phyloP scores from a whole-genome alignment of 2,797 vertebrate genomes.

The Poecilia wingei region DNA sequence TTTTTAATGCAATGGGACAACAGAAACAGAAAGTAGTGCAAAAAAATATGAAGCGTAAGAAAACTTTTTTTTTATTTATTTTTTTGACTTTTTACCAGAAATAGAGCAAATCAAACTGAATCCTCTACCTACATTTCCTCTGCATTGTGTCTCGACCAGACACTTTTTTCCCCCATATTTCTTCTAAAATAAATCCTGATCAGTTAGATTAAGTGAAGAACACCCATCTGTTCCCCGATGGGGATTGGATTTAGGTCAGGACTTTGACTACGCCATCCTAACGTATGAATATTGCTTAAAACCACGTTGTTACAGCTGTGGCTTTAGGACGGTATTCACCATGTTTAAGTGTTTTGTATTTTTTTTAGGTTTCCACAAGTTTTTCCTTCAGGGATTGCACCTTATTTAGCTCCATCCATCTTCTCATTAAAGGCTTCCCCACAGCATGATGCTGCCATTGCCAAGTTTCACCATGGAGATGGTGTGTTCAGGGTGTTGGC shows the following conservation, averaged over 20 bases:
- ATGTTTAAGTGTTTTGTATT: neutral
- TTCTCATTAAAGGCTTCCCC: neutral
- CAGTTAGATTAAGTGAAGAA: neutral
- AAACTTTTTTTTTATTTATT: neutral
- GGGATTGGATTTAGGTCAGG: neutral
- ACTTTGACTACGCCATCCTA: neutral
- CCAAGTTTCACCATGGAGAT: neutral
- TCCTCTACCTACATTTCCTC: neutral
- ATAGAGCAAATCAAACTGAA: too few relatives aligned
- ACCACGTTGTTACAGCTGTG: neutral
- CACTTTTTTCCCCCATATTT: neutral
- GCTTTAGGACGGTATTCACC: neutral
- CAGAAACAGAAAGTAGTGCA: neutral
- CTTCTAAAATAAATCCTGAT: neutral
- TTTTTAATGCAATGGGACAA: neutral
- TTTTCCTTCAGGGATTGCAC: neutral
- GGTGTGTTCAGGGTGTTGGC: neutral
- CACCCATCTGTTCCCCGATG: neutral
- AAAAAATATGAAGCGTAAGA: neutral
- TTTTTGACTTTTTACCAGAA: neutral
- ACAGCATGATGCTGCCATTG: neutral
- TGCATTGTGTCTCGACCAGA: neutral
- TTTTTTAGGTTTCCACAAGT: neutral
- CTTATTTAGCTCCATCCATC: neutral
- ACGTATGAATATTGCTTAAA: neutral